Evolutionary conservation across 1,140 invertebrate species (phyloP), one percentile per base, ranked within the genome.

Genomic region (Gerris buenoi): DNA sequence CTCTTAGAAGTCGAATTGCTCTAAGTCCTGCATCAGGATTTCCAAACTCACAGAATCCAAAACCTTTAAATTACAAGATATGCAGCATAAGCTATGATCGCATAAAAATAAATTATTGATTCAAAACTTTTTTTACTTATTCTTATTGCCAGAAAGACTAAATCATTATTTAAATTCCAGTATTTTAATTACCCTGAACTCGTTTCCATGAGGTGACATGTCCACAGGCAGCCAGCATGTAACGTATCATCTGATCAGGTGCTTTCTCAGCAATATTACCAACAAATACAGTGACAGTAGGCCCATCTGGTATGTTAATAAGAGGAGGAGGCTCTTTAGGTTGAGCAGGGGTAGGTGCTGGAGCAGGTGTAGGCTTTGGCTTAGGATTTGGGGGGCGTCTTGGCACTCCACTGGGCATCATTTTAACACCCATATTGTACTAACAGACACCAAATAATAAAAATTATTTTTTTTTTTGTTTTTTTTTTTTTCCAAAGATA

Each of bases 21-120:
- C 95, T 82, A 65, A 98, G 81, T 26, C 95, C 97, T 1, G 94
- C 91, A 80, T 97, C 94, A 23, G 95, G 95, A 67, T 92, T 89
- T 63, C 85, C 90, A 82, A 88, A 95, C 80, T 99, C 97, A 81
- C 96, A 98, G 80, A 99, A 99, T 25, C 96, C 97, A 81, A 99
- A 99, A 13, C 91, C 95, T 83, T 76, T 64, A 73, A 72, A n/a
- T n/a, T n/a, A n/a, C n/a, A n/a, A n/a, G n/a, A n/a, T n/a, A n/a
- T n/a, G n/a, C n/a, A n/a, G n/a, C n/a, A n/a, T n/a, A n/a, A n/a
- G n/a, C n/a, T n/a, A n/a, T n/a, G 18, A 25, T 5, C 27, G 2
- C 25, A 14, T 5, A 56, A 61, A 61, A 61, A 61, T 61, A 61
- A 61, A 61, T 14, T 14, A 61, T 14, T 14, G 60, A 14, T 14